Conservation (phyloP, 2,113 vertebrate genomes). For the Colinus virginianus region DNA sequence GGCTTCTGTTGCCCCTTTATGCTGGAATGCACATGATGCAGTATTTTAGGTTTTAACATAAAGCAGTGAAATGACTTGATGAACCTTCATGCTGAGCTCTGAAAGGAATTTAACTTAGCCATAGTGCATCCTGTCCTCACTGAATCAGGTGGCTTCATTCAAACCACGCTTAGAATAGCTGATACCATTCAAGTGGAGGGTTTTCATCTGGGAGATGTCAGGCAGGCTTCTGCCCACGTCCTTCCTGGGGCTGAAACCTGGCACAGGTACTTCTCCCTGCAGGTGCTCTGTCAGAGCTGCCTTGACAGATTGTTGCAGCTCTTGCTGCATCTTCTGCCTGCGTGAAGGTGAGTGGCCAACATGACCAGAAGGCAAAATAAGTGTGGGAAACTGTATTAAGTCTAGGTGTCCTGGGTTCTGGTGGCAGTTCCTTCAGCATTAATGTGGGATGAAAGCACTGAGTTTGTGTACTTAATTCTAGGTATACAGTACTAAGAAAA, state of each 20-base stretch:
- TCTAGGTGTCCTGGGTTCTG: neutral
- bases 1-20: neutral
- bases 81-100: neutral
- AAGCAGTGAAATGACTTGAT: neutral
- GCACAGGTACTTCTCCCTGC: no score
- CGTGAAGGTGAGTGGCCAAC: neutral
- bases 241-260: neutral
- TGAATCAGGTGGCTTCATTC: neutral
- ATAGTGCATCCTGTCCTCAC: neutral
- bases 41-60: neutral
- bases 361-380: neutral
- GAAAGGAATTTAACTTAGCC: neutral
- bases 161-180: neutral
- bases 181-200: fast-evolving
- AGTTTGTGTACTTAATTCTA: neutral
- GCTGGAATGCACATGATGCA: neutral
- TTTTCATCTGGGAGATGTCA: neutral
- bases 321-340: fast-evolving
- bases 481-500: neutral
- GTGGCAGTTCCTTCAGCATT: neutral
- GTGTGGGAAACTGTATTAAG: neutral
- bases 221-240: neutral
- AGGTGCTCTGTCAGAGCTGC: fast-evolving
- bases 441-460: neutral
- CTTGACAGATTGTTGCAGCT: neutral